Base-by-base conservation (phyloP, 2,113 vertebrate species). In the Mola mola region DNA sequence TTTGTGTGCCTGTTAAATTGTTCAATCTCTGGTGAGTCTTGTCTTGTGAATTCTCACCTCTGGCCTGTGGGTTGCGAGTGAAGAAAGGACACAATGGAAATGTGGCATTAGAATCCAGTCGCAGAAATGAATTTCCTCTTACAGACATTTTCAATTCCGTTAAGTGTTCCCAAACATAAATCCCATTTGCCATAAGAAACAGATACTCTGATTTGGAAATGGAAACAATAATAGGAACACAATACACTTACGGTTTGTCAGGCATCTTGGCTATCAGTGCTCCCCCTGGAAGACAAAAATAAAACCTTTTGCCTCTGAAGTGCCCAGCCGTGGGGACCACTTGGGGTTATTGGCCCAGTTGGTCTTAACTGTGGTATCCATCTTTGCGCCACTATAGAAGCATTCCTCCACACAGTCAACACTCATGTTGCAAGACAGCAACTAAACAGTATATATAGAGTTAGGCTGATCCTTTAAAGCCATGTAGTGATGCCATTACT, bases 221-320 rank as follows among this genome's bases (percentile, higher is more conserved):
- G 67, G 66, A 76, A 78, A 81, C 24, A 60, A 67, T 66, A 73
- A 61, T 25, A 65, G 47, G 75, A 59, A 84, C 21, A 60, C 33
- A 47, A 65, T 72, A 75, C 63, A 90, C 91, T 91, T 81, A 93
- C 88, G 15, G 58, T 72, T 89, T 88, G 73, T 91, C 91, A 5
- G 91, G 90, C 91, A 92, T 92, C 80, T 87, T 90, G 84, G 60
- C 48, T 66, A 68, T 84, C 57, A 51, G 10, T 26, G 40, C 70
- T 68, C 53, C 55, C 57, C 79, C 91, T 92, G 77, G 33, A 86
- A 86, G 83, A 88, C 75, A 92, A 84, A 92, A 90, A 90, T 84
- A 89, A 88, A 66, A 42, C 38, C 53, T 52, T 86, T 79, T 59
- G 64, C 33, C 52, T 72, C 19, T 65, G 57, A 79, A 78, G 73